Evolutionary conservation across 2,888 invertebrate species (phyloP).

Genomic region (Clunio marinus): DNA sequence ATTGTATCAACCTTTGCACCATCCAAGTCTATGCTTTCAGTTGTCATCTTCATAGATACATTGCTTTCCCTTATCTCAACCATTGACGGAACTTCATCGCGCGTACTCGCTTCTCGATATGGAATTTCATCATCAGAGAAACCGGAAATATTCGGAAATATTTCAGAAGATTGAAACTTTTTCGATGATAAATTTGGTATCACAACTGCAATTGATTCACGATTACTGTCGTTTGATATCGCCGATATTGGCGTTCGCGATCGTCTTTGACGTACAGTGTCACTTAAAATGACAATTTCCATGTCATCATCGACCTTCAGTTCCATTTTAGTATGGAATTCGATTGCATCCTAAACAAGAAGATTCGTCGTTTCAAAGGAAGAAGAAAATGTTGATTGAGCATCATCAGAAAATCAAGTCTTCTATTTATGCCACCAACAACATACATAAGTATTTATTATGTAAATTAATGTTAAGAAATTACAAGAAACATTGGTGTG

Average conservation of each 20-base stretch:
- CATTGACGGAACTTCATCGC: constrained; percentile 54
- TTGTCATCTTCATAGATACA: constrained; percentile 60
- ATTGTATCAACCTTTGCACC: constrained; percentile 50
- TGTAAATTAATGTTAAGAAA: too few species aligned
- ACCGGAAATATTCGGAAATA: constrained; percentile 65
- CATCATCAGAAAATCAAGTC: too few species aligned
- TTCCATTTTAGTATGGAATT: constrained; percentile 18
- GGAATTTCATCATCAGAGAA: constrained; percentile 55
- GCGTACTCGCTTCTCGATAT: not conserved
- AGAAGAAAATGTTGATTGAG: not conserved
- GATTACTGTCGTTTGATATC: not conserved
- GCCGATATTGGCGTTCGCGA: constrained; percentile 46
- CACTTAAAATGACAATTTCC: constrained; percentile 58
- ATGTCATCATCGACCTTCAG: constrained; percentile 48
- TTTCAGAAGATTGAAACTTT: constrained; percentile 60
- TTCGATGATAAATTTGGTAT: constrained; percentile 55
- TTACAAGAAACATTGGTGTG: too few species aligned
- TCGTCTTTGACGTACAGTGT: constrained; percentile 59
- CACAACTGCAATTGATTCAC: constrained; percentile 45
- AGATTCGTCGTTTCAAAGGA: not conserved
- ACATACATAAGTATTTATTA: too few species aligned
- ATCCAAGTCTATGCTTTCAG: constrained; percentile 41
- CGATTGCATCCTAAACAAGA: constrained; percentile 19
- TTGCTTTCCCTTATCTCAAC: constrained; percentile 68
- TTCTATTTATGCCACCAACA: too few species aligned